Percentiles rank a stretch among this genome's conserved stretches.
These are phyloP conservation scores for Carposina sasakii DNA, from an alignment of 1,140 invertebrate species.

Conservation along the genomic window DNA sequence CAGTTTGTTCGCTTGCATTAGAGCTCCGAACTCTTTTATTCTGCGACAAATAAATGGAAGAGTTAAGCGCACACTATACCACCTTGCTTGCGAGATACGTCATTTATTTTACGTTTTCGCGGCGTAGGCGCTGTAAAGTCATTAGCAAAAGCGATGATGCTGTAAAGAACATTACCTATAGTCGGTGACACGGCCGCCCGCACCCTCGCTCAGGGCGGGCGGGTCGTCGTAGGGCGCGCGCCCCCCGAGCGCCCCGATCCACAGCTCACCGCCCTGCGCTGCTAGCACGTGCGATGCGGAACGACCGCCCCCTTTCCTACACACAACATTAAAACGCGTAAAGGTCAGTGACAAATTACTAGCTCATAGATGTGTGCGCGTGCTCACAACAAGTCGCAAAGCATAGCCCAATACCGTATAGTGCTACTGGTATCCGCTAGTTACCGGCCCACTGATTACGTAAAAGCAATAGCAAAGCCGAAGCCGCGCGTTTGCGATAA, in stretches of 20 bases:
- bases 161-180: slow-evolving; percentile 75
- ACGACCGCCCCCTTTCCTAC: slow-evolving; percentile 85
- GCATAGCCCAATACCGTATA: too few relatives aligned
- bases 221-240: slow-evolving; percentile 95
- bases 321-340: background rate
- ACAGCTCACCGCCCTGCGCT: slow-evolving; percentile 96
- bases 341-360: too few relatives aligned
- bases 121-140: background rate
- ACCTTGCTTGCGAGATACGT: too few relatives aligned
- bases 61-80: too few relatives aligned
- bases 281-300: slow-evolving; percentile 94
- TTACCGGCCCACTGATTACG: too few relatives aligned
- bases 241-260: slow-evolving; percentile 93
- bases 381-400: too few relatives aligned
- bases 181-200: slow-evolving; percentile 93
- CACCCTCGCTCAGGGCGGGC: slow-evolving; percentile 94
- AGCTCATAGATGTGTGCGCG: too few relatives aligned
- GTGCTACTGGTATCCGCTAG: too few relatives aligned
- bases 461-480: too few relatives aligned
- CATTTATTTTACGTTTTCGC: background rate
- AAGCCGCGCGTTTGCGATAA: too few relatives aligned
- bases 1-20: slow-evolving; percentile 90
- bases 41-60: slow-evolving; percentile 70
- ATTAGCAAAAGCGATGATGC: background rate
- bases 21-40: slow-evolving; percentile 86